Conservation (phyloP, 2,797 vertebrate genomes). For the Borostomias antarcticus region DNA sequence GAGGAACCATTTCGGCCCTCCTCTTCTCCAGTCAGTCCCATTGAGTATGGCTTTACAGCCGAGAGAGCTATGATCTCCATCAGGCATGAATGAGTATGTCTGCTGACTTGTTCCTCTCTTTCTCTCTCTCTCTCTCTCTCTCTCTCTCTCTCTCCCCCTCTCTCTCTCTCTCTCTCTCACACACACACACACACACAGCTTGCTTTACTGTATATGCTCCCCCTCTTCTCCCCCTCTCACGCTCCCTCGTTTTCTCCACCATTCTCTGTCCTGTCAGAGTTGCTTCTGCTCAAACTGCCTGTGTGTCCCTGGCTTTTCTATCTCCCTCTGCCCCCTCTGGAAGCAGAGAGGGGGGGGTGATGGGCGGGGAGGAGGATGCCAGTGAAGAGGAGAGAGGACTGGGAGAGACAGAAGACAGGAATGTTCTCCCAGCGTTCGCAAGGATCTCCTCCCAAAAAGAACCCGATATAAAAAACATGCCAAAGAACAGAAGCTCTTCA, state of each 20-base stretch:
- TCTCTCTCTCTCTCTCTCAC: neutral
- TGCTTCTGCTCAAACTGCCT: conserved; percentile 17
- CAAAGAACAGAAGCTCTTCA: no score
- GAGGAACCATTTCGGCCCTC: neutral
- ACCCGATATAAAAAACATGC: no score
- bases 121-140: no score
- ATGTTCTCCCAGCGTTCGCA: no score
- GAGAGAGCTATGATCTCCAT: neutral
- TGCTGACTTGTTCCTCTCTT: no score
- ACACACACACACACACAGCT: no score
- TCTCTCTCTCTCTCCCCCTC: neutral
- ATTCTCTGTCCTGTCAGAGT: conserved; percentile 5
- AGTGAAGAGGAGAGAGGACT: no score
- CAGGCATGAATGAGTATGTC: neutral
- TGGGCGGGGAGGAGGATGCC: neutral
- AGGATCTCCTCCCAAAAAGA: no score
- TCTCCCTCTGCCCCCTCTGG: neutral
- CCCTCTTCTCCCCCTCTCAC: neutral
- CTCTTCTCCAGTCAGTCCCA: neutral
- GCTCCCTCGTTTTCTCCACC: neutral
- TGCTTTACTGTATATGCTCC: no score
- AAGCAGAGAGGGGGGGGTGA: neutral
- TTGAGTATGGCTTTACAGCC: neutral
- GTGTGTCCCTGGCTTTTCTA: neutral
- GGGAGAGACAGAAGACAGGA: no score